phyloP scores from a whole-genome alignment of 2,888 invertebrate genomes.

The Hylaea fasciaria region DNA sequence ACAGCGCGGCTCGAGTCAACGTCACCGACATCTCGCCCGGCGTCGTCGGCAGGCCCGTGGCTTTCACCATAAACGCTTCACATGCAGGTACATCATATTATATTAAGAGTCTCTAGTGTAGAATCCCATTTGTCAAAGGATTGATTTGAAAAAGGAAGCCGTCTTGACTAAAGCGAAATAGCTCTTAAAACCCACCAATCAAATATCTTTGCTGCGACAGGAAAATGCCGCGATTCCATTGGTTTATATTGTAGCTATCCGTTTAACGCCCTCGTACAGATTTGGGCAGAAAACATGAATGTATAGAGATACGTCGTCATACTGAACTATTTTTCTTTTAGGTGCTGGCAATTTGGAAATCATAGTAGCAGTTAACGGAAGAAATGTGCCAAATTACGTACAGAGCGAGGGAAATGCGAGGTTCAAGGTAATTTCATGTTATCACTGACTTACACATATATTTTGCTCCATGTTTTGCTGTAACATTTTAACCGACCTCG shows the following conservation, averaged over 20 bases:
- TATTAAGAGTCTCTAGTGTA: no score
- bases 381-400: conserved; percentile 99
- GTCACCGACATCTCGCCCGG: conserved; percentile 97
- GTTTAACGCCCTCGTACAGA: no score
- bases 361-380: conserved; percentile 97
- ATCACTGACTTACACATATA: no score
- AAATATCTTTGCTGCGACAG: no score
- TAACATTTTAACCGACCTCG: not conserved
- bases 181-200: no score
- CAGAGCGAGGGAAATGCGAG: conserved; percentile 98
- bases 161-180: no score
- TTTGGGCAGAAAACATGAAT: no score
- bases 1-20: conserved; percentile 97
- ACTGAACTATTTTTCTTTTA: conserved; percentile 44
- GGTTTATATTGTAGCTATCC: no score
- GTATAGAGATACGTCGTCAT: no score
- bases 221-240: no score
- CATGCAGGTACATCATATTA: conserved; percentile 83
- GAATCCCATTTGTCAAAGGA: not conserved
- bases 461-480: no score
- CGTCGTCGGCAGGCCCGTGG: conserved; percentile 95
- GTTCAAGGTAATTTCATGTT: conserved; percentile 86
- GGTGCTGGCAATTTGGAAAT: conserved; percentile 99
- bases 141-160: no score
- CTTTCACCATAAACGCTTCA: conserved; percentile 95